phyloP scores from a whole-genome alignment of 2,113 vertebrate genomes.

The Amphilophus citrinellus region DNA sequence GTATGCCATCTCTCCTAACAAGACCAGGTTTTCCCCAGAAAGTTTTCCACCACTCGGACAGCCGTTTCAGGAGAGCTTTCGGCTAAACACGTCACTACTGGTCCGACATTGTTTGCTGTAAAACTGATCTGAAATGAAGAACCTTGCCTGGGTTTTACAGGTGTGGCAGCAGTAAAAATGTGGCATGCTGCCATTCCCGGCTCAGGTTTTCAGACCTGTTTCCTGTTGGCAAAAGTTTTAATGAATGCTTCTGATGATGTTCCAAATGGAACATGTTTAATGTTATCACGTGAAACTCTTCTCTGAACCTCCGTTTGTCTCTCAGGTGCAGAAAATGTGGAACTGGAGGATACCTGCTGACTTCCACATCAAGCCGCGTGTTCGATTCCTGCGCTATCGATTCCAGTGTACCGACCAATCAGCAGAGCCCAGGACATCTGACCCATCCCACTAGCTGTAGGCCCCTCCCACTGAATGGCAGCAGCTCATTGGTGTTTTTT shows the following conservation, averaged over 20 bases:
- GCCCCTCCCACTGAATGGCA: conserved; percentile 4
- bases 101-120: no score
- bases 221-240: neutral
- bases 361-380: conserved; percentile 80
- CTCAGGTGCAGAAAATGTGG: conserved; percentile 85
- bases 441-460: conserved; percentile 69
- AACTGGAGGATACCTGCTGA: conserved; percentile 89
- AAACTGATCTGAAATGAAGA: no score
- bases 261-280: neutral
- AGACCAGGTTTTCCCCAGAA: no score
- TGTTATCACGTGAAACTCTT: rapidly evolving
- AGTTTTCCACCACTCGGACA: no score
- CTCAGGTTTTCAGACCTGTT: neutral
- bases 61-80: no score
- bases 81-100: no score
- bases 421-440: conserved; percentile 61
- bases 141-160: no score
- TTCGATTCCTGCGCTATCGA: conserved; percentile 80
- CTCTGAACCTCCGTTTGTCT: neutral
- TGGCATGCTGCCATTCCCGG: no score
- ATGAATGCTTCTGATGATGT: rapidly evolving
- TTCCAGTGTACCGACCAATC: conserved; percentile 81
- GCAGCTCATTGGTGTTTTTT: conserved; percentile 19
- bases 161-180: no score
- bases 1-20: no score